Evolutionary conservation across 2,888 invertebrate genomes (phyloP).

Genomic region (Drosophila robusta): DNA sequence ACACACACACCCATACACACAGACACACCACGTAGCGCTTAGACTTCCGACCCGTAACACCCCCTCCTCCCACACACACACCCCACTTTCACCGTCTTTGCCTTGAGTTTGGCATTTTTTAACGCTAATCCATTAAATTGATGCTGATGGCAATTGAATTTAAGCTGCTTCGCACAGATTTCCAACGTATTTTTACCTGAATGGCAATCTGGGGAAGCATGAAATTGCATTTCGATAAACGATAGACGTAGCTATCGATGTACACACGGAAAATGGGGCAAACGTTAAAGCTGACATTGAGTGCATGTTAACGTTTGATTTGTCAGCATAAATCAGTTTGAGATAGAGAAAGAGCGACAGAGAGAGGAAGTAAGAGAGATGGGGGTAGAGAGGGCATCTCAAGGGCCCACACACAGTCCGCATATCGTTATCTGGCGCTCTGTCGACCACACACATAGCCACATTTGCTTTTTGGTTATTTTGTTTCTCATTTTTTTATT

Average conservation of each 20-base stretch:
- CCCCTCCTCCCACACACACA: neutral
- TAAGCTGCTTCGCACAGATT: conserved; percentile 70
- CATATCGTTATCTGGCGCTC: conserved; percentile 45
- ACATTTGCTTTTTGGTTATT: conserved; percentile 23
- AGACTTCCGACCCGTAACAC: conserved; percentile 7
- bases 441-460: conserved; percentile 67
- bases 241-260: conserved; percentile 34
- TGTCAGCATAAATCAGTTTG: conserved; percentile 68
- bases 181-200: conserved; percentile 58
- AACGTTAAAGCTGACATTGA: conserved; percentile 49
- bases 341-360: neutral
- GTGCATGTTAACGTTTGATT: conserved; percentile 71
- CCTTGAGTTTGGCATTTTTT: conserved; percentile 51
- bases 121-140: conserved; percentile 81
- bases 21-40: conserved; percentile 28
- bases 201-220: conserved; percentile 47
- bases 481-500: conserved; percentile 43
- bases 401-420: conserved; percentile 64
- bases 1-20: conserved; percentile 37
- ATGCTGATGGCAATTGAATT: conserved; percentile 79
- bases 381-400: conserved; percentile 31
- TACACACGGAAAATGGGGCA: conserved; percentile 31
- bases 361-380: neutral
- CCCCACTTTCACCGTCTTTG: neutral
- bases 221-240: conserved; percentile 59